Conservation (phyloP, 2,888 invertebrate genomes). For the Caenorhabditis parvicauda region DNA sequence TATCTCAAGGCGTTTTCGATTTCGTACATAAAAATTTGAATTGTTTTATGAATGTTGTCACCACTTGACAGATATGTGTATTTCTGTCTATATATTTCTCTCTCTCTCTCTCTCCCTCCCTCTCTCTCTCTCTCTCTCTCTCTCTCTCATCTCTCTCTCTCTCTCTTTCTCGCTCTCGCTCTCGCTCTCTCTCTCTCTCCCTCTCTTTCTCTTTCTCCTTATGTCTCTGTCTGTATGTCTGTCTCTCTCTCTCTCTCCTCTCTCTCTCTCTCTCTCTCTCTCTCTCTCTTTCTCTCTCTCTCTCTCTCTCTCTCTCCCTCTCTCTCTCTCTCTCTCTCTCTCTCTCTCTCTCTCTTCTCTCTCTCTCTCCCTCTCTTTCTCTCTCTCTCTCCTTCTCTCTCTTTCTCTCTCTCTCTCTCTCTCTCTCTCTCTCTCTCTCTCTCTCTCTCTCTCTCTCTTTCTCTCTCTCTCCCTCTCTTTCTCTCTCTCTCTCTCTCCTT, state of each 20-base stretch:
- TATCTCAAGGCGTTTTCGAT: no score
- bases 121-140: no score
- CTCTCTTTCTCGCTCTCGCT: slow-evolving; percentile 8
- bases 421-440: background rate
- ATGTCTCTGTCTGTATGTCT: slow-evolving; percentile 8
- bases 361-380: background rate
- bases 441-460: no score
- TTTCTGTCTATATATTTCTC: no score
- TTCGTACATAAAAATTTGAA: no score
- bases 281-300: background rate
- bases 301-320: background rate
- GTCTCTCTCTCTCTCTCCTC: background rate
- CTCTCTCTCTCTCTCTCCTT: background rate
- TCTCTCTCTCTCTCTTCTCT: background rate
- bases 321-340: background rate
- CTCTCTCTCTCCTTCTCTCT: background rate
- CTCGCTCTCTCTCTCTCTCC: background rate
- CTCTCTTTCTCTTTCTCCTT: slow-evolving; percentile 5
- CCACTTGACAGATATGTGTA: slow-evolving; percentile 1
- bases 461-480: background rate
- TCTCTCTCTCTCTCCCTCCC: background rate
- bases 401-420: background rate
- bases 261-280: background rate
- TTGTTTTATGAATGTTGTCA: no score
- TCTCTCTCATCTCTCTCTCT: no score